Evolutionary conservation across 2,113 vertebrate species (phyloP).

Genomic region (Manacus vitellinus): DNA sequence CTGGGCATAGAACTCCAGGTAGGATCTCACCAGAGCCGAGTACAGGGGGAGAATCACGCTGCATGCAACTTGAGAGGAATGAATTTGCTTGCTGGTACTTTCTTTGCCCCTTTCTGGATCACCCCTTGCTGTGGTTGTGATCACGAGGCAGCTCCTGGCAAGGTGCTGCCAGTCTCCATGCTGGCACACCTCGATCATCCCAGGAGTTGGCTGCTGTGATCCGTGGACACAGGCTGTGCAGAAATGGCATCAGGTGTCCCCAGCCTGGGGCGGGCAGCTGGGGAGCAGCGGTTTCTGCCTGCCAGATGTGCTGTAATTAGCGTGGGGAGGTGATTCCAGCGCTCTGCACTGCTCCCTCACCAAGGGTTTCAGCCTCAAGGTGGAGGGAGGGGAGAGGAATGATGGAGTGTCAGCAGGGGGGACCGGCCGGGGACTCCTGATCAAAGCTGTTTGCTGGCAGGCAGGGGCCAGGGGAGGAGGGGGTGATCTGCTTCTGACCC

Average conservation of each 20-base stretch:
- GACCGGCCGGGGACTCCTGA: background rate
- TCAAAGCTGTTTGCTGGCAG: background rate
- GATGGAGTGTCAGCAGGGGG: background rate
- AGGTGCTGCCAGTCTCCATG: fast-evolving
- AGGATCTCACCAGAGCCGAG: background rate
- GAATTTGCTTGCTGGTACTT: background rate
- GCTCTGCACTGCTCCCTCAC: background rate
- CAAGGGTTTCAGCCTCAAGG: background rate
- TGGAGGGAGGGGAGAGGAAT: background rate
- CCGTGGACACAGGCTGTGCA: background rate
- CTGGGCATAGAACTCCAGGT: background rate
- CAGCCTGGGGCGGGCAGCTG: background rate
- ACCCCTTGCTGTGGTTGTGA: background rate
- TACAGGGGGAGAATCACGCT: background rate
- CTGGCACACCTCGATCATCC: background rate
- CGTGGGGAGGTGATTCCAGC: background rate
- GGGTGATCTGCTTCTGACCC: background rate
- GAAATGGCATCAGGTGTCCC: background rate
- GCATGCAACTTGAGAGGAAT: background rate
- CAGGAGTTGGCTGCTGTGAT: background rate
- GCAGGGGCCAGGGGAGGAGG: background rate
- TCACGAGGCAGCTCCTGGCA: background rate
- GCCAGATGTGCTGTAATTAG: conserved; percentile 1
- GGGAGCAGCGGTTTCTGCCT: background rate
- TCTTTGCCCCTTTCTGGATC: background rate